Evolutionary conservation across 1,140 invertebrate species (phyloP), one percentile per base, ranked within the genome.

Genomic region (Macrobrachium nipponense): DNA sequence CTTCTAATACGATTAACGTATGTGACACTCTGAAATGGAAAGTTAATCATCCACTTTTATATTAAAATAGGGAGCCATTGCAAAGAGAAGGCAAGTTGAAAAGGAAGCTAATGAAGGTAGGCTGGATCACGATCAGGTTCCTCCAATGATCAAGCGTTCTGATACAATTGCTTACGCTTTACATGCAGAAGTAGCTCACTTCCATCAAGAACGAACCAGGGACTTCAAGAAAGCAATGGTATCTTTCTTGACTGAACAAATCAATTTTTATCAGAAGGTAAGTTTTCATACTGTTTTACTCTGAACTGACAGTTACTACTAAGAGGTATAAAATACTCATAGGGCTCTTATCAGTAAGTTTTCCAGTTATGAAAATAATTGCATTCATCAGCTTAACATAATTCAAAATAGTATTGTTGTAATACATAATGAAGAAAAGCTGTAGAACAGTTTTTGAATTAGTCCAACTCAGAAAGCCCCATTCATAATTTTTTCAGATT

Each of bases 131-230:
- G 92, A 93, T 70, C 95, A 97, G 89, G 92, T 97, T 62, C 94
- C 95, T 75, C 95, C 96, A 89, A 95, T 98, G 8, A 93, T 95
- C 80, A 93, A 95, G 89, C 93, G 96, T 89, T 96, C 96, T 0
- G 97, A 99, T 92, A 93, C 97, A 12, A 95, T 98, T 89, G 97
- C 97, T 0, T 98, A 98, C 90, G 95, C 97, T 2, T 93, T 98
- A 62, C 93, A 98, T 90, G 97, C 98, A 51, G 98, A 99, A 93
- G 95, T 99, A 84, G 95, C 95, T 89, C 96, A 99, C 91, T 98
- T 99, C 90, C 97, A 98, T 90, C 91, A 92, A 20, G 96, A 98
- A 90, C 93, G 97, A 87, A 95, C 96, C 44, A 92, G 93, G n/a
- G 97, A 99, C 91, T 94, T 98, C 88, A 97, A 96, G 91, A 92